Conservation (phyloP, 1,140 invertebrate genomes). For the Ceratina australensis region DNA sequence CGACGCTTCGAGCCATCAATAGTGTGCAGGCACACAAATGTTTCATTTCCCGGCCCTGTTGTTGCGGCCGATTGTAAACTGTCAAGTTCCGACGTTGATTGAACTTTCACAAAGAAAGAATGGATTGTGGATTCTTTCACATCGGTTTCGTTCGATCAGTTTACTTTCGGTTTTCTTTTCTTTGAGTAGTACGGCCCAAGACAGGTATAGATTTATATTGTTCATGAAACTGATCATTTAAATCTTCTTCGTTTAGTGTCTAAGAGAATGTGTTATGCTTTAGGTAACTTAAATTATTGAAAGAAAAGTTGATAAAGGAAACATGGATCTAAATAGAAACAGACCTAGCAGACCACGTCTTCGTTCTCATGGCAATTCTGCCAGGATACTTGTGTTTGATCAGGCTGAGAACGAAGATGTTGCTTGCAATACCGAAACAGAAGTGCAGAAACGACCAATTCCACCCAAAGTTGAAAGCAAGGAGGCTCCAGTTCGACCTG, state of each 20-base stretch:
- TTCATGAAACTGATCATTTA: not conserved
- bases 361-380: constrained; percentile 80
- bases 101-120: constrained; percentile 29
- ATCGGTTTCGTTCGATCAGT: not conserved
- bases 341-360: constrained; percentile 77
- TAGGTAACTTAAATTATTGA: not conserved
- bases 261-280: not conserved
- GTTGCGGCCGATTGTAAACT: not conserved
- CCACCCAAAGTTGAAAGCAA: constrained; percentile 73
- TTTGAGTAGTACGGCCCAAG: not conserved
- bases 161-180: not conserved
- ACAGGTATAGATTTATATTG: constrained; percentile 8
- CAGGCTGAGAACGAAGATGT: constrained; percentile 71
- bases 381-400: constrained; percentile 80
- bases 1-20: constrained; percentile 1
- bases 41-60: not conserved
- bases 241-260: not conserved
- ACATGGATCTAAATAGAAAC: constrained; percentile 76
- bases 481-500: constrained; percentile 75
- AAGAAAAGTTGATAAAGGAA: not conserved
- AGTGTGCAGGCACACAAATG: constrained; percentile 1
- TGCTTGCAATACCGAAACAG: constrained; percentile 62
- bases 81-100: constrained; percentile 12
- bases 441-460: constrained; percentile 59
- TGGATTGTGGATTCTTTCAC: constrained; percentile 28